phyloP scores from a whole-genome alignment of 2,113 vertebrate genomes.

The Ailuropoda melanoleuca region DNA sequence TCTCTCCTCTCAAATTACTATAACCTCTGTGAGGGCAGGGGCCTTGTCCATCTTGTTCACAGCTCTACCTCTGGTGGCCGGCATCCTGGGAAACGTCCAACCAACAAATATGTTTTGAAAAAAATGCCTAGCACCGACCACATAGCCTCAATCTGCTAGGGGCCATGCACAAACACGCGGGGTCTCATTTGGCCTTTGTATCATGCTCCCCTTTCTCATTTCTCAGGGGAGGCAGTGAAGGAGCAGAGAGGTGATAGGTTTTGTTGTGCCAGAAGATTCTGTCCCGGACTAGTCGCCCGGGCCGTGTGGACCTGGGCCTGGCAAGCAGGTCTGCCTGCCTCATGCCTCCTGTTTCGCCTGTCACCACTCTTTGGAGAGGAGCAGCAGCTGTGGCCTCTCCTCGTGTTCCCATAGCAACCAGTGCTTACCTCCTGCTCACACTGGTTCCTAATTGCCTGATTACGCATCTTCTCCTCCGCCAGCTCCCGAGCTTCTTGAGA shows the following conservation, averaged over 20 bases:
- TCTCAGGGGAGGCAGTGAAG: not conserved
- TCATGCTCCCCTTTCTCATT: not conserved
- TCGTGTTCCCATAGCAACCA: conserved; percentile 77
- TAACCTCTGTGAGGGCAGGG: not conserved
- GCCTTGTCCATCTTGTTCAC: not conserved
- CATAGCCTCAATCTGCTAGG: not conserved
- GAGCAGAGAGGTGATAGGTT: not conserved
- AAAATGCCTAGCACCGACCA: not conserved
- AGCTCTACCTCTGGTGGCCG: not conserved
- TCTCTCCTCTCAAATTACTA: conserved; percentile 17
- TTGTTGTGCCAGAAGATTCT: conserved; percentile 5
- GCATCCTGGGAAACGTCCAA: not conserved
- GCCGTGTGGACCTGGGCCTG: not conserved
- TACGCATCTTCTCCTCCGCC: conserved; percentile 62
- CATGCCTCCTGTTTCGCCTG: conserved; percentile 12
- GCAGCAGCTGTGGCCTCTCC: conserved; percentile 77
- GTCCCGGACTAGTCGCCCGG: not conserved
- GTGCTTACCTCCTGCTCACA: conserved; percentile 72
- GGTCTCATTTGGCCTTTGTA: not conserved
- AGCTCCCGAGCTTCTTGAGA: conserved; percentile 67
- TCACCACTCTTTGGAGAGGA: conserved; percentile 63
- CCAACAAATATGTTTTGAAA: conserved; percentile 14
- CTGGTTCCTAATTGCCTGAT: conserved; percentile 78
- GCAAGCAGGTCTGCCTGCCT: conserved; percentile 49
- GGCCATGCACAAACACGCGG: not conserved